A percentile compares a stretch with the other conserved stretches of the same genome.
Evolutionary conservation across 2,113 vertebrate species (phyloP).

Genomic region (Pluvialis apricaria): DNA sequence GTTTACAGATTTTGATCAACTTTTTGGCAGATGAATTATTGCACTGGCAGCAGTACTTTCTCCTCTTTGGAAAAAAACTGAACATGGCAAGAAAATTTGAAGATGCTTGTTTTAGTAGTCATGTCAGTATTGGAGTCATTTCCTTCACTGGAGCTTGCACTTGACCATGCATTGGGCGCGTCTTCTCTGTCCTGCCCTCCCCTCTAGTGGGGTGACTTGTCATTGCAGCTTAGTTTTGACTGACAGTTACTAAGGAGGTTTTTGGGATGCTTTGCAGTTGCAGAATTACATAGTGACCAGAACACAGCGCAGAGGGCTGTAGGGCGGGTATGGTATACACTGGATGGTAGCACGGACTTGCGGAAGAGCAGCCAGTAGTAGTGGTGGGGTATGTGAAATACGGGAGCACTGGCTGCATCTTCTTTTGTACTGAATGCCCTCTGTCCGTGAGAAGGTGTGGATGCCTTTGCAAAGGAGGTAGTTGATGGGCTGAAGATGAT

Average conservation of each 20-base stretch:
- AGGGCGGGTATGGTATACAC: background rate
- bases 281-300: fast-evolving
- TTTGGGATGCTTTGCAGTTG: background rate
- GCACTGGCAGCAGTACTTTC: background rate
- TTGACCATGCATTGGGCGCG: background rate
- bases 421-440: background rate
- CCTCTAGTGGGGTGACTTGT: conserved; percentile 41
- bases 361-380: background rate
- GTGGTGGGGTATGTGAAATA: background rate
- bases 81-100: background rate
- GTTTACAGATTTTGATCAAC: background rate
- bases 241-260: fast-evolving
- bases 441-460: background rate
- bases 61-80: background rate
- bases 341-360: background rate
- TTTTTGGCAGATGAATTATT: background rate
- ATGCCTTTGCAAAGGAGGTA: background rate
- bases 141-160: background rate
- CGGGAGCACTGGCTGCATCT: background rate
- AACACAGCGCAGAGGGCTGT: background rate
- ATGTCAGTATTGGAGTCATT: fast-evolving
- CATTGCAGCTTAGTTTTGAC: background rate
- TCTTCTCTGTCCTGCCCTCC: conserved; percentile 50
- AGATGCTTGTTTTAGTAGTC: background rate
- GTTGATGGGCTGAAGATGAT: background rate